phyloP scores from a whole-genome alignment of 2,113 vertebrate species.

The Nettapus auritus region DNA sequence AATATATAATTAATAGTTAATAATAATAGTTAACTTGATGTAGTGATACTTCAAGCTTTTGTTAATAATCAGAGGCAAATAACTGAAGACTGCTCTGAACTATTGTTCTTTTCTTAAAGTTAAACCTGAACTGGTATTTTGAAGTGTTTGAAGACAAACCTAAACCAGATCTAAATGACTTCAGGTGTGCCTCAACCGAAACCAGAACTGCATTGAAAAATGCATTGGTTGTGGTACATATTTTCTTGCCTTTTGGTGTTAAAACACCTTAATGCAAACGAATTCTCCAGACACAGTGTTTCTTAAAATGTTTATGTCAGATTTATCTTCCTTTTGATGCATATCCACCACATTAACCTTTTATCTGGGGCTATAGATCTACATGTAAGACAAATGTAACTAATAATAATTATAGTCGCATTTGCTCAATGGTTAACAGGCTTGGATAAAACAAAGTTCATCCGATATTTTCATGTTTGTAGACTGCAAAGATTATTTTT shows the following conservation, averaged over 20 bases:
- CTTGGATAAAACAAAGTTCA: slow-evolving; percentile 31
- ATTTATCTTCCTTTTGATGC: background rate
- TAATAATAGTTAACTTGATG: too few relatives aligned
- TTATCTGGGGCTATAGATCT: background rate
- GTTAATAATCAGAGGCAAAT: background rate
- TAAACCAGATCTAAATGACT: background rate
- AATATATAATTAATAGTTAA: too few relatives aligned
- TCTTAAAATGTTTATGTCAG: background rate
- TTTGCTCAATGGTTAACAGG: background rate
- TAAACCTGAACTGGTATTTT: background rate
- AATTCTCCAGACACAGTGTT: background rate
- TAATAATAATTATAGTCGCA: background rate
- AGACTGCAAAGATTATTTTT: slow-evolving; percentile 37
- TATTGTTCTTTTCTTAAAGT: background rate
- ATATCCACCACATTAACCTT: background rate
- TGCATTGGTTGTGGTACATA: background rate
- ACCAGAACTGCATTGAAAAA: background rate
- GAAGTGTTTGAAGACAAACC: background rate
- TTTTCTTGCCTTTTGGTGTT: background rate
- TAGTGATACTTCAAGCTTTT: background rate
- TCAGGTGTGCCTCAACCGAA: background rate
- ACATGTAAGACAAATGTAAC: background rate
- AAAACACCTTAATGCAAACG: background rate
- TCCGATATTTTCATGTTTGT: slow-evolving; percentile 1
- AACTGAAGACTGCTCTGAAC: background rate